Base-by-base conservation (phyloP, 2,888 invertebrate genomes). In the Pachymerium ferrugineum region DNA sequence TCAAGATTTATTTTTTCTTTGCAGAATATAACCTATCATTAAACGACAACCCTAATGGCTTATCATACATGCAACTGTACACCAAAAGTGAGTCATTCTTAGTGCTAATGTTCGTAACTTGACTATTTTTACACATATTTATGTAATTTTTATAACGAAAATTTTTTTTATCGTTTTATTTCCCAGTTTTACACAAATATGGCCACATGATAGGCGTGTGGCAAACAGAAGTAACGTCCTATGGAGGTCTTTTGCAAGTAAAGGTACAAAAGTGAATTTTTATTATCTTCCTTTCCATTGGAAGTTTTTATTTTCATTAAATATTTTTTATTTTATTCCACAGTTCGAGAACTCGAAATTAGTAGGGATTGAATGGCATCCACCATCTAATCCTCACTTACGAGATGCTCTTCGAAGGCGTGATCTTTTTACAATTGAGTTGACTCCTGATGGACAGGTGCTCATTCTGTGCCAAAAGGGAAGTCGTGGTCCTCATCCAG, bases 191-290 rank as follows among this genome's bases (percentile, higher is more conserved):
- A 33, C 73, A 76, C 74, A 76, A 77, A 67, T 78, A 77, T 75
- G 78, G 78, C 3, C 22, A 73, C 14, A 69, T 76, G 54, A 12
- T 78, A 0, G 79, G 79, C 8, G 42, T 77, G n/a, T 79, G 79
- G 79, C 76, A 77, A 73, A 74, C 76, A 14, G 76, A 77, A 19
- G 76, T 78, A 25, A 76, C 76, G 4, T 73, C 75, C 16, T 79
- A 78, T 75, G 79, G 79, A 28, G 79, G 78, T 14, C 75, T 79
- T 19, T 42, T 78, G 10, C 76, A 77, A 74, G 76, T 79, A 3
- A 76, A 77, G 76, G 79, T 79, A 70, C 30, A 16, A 30, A 72
- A 16, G n/a, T n/a, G n/a, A 6, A 31, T 12, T 6, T 28, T 1
- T 16, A n/a, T 0, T 67, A 28, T n/a, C 29, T 62, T 1, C 0